Evolutionary conservation across 2,888 invertebrate species (phyloP).

Genomic region (Abscondita cerata): DNA sequence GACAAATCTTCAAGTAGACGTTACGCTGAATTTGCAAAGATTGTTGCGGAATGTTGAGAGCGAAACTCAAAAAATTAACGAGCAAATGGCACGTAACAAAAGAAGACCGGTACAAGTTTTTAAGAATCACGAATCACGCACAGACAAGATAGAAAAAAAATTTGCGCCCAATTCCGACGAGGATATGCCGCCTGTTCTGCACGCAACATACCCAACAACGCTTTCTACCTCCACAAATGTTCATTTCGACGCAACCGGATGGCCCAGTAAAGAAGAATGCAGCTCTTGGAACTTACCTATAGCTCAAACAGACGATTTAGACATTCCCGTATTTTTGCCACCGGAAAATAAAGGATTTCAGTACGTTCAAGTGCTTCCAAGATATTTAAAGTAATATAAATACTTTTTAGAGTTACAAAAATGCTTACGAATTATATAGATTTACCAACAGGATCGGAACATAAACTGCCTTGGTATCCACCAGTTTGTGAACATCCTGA

Average conservation of each 20-base stretch:
- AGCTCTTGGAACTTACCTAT: conserved; percentile 56
- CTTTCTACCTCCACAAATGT: conserved; percentile 60
- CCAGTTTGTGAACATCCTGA: conserved; percentile 67
- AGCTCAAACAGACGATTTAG: conserved; percentile 60
- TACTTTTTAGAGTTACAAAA: conserved; percentile 56
- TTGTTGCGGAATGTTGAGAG: conserved; percentile 61
- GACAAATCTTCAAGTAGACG: conserved; percentile 56
- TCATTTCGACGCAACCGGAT: conserved; percentile 64
- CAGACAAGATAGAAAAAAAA: background rate
- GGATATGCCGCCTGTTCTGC: conserved; percentile 43
- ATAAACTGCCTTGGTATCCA: conserved; percentile 80
- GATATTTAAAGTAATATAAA: background rate
- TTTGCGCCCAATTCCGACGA: background rate
- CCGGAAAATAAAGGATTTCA: conserved; percentile 81
- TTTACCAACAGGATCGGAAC: conserved; percentile 66
- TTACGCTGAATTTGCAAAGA: conserved; percentile 59
- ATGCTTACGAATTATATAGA: conserved; percentile 70
- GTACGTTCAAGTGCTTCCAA: conserved; percentile 59
- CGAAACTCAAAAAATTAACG: conserved; percentile 61
- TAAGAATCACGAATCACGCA: background rate
- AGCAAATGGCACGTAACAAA: conserved; percentile 52
- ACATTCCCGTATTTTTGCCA: conserved; percentile 74
- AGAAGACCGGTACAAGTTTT: conserved; percentile 7
- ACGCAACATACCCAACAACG: conserved; percentile 60
- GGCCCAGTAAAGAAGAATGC: conserved; percentile 64